A percentile compares a stretch with the other conserved stretches of the same genome.
Evolutionary conservation across 2,888 invertebrate genomes (phyloP).

Genomic region (Netelia inedita): DNA sequence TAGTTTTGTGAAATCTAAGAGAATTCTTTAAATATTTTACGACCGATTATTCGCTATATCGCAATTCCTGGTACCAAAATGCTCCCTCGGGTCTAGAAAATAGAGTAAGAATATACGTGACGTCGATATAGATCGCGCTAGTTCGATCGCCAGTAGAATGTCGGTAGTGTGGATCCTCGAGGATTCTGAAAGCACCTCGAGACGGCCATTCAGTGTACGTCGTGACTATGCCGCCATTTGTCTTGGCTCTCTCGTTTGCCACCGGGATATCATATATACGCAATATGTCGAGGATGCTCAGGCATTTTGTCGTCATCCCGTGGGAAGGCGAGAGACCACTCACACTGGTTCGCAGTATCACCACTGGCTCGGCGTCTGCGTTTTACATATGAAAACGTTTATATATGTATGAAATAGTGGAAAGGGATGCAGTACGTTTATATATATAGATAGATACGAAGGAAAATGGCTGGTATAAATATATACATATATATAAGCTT

Average conservation of each 20-base stretch:
- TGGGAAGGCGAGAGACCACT: slow-evolving; percentile 15
- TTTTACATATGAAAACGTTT: slow-evolving; percentile 7
- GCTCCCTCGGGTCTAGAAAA: background rate
- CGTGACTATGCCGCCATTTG: slow-evolving; percentile 70
- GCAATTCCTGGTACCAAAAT: background rate
- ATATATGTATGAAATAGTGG: background rate
- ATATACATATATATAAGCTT: background rate
- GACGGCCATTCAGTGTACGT: slow-evolving; percentile 58
- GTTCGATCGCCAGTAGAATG: background rate
- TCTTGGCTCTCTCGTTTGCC: slow-evolving; percentile 71
- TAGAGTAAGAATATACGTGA: background rate
- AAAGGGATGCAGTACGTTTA: slow-evolving; percentile 13
- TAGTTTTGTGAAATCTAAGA: background rate
- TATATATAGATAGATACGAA: background rate
- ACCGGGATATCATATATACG: slow-evolving; percentile 68
- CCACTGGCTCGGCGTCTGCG: background rate
- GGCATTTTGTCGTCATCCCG: slow-evolving; percentile 65
- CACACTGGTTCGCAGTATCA: slow-evolving; percentile 9
- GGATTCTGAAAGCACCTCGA: slow-evolving; percentile 41
- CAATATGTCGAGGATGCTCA: slow-evolving; percentile 74
- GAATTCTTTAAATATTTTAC: background rate
- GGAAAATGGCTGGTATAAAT: background rate
- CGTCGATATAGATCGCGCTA: slow-evolving; percentile 2
- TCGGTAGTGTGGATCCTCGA: background rate
- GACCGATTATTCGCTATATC: background rate